These are phyloP conservation scores for Phortica magna DNA, from an alignment of 2,888 invertebrate genomes.

Conservation along the genomic window DNA sequence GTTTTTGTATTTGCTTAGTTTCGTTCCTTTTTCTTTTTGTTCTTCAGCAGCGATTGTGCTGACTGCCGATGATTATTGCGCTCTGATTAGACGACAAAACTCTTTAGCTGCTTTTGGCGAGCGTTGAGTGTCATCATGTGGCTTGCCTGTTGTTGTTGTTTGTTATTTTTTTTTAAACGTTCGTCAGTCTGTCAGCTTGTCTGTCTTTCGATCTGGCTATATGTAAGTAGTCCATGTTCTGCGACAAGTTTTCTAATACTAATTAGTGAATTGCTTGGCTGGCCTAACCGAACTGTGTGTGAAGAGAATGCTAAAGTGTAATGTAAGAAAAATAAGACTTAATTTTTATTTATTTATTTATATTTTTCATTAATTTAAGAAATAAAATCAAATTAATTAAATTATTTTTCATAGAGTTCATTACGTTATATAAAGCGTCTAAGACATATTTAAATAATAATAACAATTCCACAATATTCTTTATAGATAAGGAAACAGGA, in stretches of 20 bases:
- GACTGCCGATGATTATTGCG: conserved; percentile 39
- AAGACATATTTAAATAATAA: too few relatives aligned
- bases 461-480: too few relatives aligned
- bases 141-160: conserved; percentile 54
- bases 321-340: conserved; percentile 21
- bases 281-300: background rate
- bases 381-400: background rate
- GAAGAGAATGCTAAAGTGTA: conserved; percentile 1
- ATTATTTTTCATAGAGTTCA: background rate
- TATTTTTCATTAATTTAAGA: conserved; percentile 5
- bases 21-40: conserved; percentile 44
- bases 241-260: conserved; percentile 21
- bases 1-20: conserved; percentile 26
- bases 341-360: background rate
- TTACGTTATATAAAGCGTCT: background rate
- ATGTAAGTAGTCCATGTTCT: conserved; percentile 24
- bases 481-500: too few relatives aligned
- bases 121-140: conserved; percentile 33
- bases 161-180: conserved; percentile 39
- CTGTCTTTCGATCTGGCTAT: conserved; percentile 14
- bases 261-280: conserved; percentile 22
- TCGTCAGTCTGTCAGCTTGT: conserved; percentile 24
- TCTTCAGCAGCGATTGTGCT: conserved; percentile 56
- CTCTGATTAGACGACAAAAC: conserved; percentile 38
- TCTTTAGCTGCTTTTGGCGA: conserved; percentile 38